Evolutionary conservation across 2,888 invertebrate genomes (phyloP), one percentile per base, ranked within the genome.

Genomic region (Emmelina monodactyla): DNA sequence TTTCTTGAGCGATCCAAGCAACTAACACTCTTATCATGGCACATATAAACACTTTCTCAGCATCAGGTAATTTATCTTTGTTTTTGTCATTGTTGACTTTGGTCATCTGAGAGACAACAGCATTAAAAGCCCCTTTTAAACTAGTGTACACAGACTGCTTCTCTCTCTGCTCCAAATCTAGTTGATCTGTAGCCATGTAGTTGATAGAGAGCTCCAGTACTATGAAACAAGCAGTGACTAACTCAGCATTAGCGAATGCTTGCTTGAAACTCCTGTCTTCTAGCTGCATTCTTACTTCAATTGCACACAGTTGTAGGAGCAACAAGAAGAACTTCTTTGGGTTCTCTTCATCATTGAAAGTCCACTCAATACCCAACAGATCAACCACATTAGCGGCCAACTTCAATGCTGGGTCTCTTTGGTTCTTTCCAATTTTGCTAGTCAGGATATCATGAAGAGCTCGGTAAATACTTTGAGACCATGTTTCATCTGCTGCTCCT

Each of bases 211-310:
- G 68, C 58, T 94, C 94, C 40, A 94, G 72, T 34, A 92, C 89
- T 34, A 87, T 83, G 50, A 92, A 94, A 55, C 93, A 94, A 32
- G 91, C 84, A 6, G 89, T 88, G n/a, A 93, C 83, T 31, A 94
- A 71, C 42, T 91, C 89, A 32, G 87, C 87, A 62, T 91, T 88
- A 29, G 84, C 81, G 61, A 87, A 85, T 1, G 91, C 88, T 53
- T 91, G 85, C 60, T 92, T 90, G 46, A 94, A 82, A 55, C 88
- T 88, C 52, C 89, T 88, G 45, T 93, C 92, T 56, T 96, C 96
- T 43, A 96, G 79, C 48, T 93, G 92, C 94, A 97, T 95, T 54
- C 95, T 85, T 1, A 96, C 89, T 83, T 97, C 96, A 57, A 96
- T 92, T 33, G 94, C 92, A 50, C 91, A 88, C 37, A 97, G 75